Base-by-base conservation (phyloP, 2,797 vertebrate species). In the Neosalanx taihuensis region DNA sequence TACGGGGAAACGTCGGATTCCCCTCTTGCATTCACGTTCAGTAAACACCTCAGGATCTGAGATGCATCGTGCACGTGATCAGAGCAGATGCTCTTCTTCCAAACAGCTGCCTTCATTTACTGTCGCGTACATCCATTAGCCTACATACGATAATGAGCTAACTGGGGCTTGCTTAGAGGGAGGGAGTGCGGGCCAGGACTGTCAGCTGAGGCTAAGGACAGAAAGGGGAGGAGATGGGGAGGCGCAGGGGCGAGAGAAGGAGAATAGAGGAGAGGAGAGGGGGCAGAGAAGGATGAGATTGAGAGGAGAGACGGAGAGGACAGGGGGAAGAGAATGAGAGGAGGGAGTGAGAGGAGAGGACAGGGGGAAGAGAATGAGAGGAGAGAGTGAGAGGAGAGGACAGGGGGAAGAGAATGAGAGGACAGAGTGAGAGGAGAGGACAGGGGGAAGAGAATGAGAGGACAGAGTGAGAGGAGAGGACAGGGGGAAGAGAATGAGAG, bases 171-270 rank as follows among this genome's bases (percentile, higher is more conserved):
- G 84, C 87, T 89, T 73, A 63, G 72, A 74, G 74, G 70, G 66
- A 83, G 76, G 77, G 84, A 81, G 89, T 90, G 85, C 88, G 86
- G 90, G 81, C 89, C 87, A 76, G 71, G 76, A 83, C 29, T 64
- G 79, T 73, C 64, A 82, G 60, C 73, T 65, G 69, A 79, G 73
- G 83, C 77, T 53, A 74, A 75, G 71, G 82, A 76, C 61, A 53
- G 75, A 70, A 76, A 81, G 59, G 4, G 23, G 59, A 10, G 61
- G 6, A 5, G 5, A n/a, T 9, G 51, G 51, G 51, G 49, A 18
- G 49, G 23, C 23, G 23, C 57, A 69, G 66, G 33, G n/a, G 29
- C 23, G 23, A 26, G 23, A 26, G 23, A 26, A 26, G 23, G 1
- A 26, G 23, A 26, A 26, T 1, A 26, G 23, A 26, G 3, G 35